phyloP scores from a whole-genome alignment of 2,888 invertebrate species.

The Agrotis exclamationis region DNA sequence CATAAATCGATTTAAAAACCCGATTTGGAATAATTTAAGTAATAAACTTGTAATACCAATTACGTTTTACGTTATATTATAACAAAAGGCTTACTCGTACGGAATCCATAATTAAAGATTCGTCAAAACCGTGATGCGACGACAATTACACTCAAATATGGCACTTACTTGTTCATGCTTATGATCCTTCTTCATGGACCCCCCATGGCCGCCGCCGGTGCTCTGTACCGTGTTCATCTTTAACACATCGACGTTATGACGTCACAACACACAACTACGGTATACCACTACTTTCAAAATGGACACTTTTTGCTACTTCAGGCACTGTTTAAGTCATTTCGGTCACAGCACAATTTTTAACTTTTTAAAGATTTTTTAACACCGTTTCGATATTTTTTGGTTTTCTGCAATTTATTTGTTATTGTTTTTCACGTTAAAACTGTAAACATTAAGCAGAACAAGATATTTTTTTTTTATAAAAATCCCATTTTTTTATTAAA shows the following conservation, averaged over 20 bases:
- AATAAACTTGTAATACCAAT: too few species aligned
- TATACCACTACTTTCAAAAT: constrained; percentile 76
- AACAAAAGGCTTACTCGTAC: too few species aligned
- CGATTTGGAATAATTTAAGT: too few species aligned
- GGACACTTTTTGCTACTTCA: constrained; percentile 81
- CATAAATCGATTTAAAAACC: too few species aligned
- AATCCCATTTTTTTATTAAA: too few species aligned
- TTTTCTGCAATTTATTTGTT: too few species aligned
- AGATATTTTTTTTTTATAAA: too few species aligned
- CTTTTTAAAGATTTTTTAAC: background rate
- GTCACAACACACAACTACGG: constrained; percentile 43
- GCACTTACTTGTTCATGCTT: constrained; percentile 90
- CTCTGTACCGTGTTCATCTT: constrained; percentile 93
- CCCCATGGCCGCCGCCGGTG: constrained; percentile 91
- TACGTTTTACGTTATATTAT: too few species aligned
- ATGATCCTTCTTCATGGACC: constrained; percentile 91
- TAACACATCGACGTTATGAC: constrained; percentile 49
- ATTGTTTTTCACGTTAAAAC: too few species aligned
- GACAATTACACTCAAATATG: background rate
- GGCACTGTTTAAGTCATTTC: constrained; percentile 80
- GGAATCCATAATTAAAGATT: too few species aligned
- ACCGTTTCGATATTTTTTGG: background rate
- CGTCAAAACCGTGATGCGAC: too few species aligned
- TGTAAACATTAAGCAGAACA: too few species aligned
- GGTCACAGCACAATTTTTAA: constrained; percentile 73